Conservation (phyloP, 1,140 invertebrate genomes). For the Drosophila watanabei region DNA sequence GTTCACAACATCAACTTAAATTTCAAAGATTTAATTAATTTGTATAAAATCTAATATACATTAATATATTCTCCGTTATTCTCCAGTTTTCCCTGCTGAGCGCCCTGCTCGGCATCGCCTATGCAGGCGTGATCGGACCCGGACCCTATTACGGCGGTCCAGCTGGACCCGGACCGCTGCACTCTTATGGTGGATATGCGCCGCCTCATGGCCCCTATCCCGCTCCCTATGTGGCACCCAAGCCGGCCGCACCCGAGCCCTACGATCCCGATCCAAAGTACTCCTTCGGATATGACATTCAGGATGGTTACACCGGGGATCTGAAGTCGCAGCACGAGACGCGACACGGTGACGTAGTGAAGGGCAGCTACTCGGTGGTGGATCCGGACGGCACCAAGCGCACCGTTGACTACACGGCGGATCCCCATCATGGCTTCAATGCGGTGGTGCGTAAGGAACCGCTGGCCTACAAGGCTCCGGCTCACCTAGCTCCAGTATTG, state of each 20-base stretch:
- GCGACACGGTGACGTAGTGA: constrained; percentile 88
- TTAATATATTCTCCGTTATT: not conserved
- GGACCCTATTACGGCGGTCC: constrained; percentile 72
- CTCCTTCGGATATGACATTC: constrained; percentile 87
- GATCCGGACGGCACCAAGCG: constrained; percentile 89
- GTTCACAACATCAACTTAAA: not conserved
- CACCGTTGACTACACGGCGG: constrained; percentile 89
- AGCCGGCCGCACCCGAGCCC: constrained; percentile 85
- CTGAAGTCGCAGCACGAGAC: constrained; percentile 88
- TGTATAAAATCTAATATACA: not conserved
- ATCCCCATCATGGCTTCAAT: constrained; percentile 86
- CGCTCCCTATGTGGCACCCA: constrained; percentile 68
- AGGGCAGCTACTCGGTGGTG: constrained; percentile 88
- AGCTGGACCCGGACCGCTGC: constrained; percentile 50
- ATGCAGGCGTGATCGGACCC: constrained; percentile 73
- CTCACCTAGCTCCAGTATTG: constrained; percentile 40
- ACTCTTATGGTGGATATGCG: constrained; percentile 55
- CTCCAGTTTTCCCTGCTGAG: constrained; percentile 73
- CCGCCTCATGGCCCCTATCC: constrained; percentile 46
- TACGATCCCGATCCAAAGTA: constrained; percentile 88
- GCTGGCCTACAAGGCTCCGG: constrained; percentile 76
- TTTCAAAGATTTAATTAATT: not conserved
- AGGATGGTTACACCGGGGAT: constrained; percentile 88
- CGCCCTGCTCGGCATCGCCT: constrained; percentile 67
- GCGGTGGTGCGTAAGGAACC: constrained; percentile 86